A percentile compares a stretch with the other conserved stretches of the same genome.
These are phyloP conservation scores for Drosophila teissieri DNA, from an alignment of 1,140 invertebrate species.

Conservation along the genomic window DNA sequence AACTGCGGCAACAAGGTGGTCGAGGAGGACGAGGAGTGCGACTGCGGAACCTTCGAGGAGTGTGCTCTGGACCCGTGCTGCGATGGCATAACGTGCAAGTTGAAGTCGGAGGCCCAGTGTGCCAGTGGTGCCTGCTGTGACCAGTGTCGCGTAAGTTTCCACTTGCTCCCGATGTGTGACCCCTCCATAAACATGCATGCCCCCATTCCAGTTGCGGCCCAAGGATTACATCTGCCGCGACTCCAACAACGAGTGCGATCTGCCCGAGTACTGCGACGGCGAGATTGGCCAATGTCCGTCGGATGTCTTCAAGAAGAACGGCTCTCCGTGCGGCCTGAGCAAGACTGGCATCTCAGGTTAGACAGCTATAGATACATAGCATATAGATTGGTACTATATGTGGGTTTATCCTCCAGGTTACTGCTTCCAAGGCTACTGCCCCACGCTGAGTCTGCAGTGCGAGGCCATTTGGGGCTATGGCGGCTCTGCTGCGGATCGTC, in stretches of 20 bases:
- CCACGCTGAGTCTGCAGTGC: constrained; percentile 94
- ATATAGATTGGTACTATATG: no score
- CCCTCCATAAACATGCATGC: neutral
- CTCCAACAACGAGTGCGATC: constrained; percentile 95
- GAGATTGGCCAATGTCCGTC: constrained; percentile 93
- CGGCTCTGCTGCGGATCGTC: constrained; percentile 90
- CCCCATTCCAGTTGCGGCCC: constrained; percentile 88
- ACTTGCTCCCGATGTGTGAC: neutral
- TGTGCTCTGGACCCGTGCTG: constrained; percentile 97
- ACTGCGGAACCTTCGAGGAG: constrained; percentile 94
- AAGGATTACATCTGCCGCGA: constrained; percentile 92
- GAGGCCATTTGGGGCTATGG: constrained; percentile 96
- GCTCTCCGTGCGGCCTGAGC: constrained; percentile 89
- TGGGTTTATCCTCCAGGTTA: constrained; percentile 86
- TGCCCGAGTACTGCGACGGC: constrained; percentile 96
- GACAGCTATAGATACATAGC: neutral
- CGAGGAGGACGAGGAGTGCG: constrained; percentile 98
- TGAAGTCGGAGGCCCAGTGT: constrained; percentile 96
- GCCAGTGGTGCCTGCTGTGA: constrained; percentile 96
- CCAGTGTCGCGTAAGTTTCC: constrained; percentile 91
- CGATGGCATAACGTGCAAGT: constrained; percentile 96
- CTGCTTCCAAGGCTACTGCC: constrained; percentile 96
- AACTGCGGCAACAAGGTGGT: constrained; percentile 96
- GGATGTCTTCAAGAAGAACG: constrained; percentile 96
- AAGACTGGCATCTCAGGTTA: constrained; percentile 82